Conservation (phyloP, 2,888 invertebrate genomes). For the Dryococelus australis region DNA sequence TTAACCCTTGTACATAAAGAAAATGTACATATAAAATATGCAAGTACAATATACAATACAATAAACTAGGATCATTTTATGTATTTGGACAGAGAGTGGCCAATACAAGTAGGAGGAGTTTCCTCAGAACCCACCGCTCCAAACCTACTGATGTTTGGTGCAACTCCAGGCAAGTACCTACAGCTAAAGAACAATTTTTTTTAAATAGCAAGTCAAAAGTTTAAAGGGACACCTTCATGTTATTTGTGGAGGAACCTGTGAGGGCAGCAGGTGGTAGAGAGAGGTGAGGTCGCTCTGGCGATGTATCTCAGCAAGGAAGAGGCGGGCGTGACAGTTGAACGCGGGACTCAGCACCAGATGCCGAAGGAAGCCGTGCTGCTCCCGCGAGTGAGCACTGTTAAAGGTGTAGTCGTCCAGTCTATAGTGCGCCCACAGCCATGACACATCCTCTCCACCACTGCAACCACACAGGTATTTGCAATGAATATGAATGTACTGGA, state of each 20-base stretch:
- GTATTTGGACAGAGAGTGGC: too few relatives aligned
- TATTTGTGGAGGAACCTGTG: not conserved
- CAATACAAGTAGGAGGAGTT: too few relatives aligned
- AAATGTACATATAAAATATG: too few relatives aligned
- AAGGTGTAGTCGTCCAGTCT: slow-evolving; percentile 55
- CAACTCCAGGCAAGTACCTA: too few relatives aligned
- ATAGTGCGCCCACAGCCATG: slow-evolving; percentile 57
- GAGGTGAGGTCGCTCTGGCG: slow-evolving; percentile 63
- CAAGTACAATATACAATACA: too few relatives aligned
- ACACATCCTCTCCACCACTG: slow-evolving; percentile 54
- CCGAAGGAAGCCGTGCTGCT: slow-evolving; percentile 41
- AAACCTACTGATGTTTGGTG: too few relatives aligned
- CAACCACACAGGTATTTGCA: slow-evolving; percentile 42
- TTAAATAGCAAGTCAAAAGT: too few relatives aligned
- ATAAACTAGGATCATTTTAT: too few relatives aligned
- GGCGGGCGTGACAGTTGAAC: slow-evolving; percentile 65
- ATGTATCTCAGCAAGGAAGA: slow-evolving; percentile 69
- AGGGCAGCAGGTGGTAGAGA: slow-evolving; percentile 61
- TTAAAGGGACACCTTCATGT: too few relatives aligned
- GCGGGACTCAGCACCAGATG: slow-evolving; percentile 60
- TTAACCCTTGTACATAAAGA: too few relatives aligned
- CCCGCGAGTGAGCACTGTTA: slow-evolving; percentile 35
- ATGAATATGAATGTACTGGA: not conserved
- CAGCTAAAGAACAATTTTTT: too few relatives aligned
- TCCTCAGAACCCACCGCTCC: too few relatives aligned